phyloP scores from a whole-genome alignment of 2,113 vertebrate species.

The Elaphurus davidianus region DNA sequence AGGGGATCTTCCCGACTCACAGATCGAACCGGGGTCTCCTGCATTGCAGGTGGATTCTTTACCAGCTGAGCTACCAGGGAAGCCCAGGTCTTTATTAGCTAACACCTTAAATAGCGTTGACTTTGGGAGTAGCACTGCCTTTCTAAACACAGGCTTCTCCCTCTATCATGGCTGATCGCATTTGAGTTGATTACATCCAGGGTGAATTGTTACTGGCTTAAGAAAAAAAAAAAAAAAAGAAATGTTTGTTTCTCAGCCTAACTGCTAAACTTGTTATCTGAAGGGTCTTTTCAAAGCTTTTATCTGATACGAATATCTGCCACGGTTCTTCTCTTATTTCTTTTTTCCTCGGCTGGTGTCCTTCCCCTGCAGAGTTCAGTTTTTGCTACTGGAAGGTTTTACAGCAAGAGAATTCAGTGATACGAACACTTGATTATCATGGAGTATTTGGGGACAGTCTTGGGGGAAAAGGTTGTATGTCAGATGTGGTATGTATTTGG shows the following conservation, averaged over 20 bases:
- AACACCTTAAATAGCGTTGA: not conserved
- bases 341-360: not conserved
- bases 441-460: not conserved
- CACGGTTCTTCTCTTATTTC: not conserved
- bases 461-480: not conserved
- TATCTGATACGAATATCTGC: slow-evolving; percentile 5
- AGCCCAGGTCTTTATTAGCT: not conserved
- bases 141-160: not conserved
- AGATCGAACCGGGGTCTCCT: not conserved
- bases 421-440: not conserved
- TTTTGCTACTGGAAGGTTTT: not conserved
- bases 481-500: not conserved
- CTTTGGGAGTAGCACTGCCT: not conserved
- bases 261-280: not conserved
- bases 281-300: slow-evolving; percentile 9
- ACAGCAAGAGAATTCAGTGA: not conserved
- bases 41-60: not conserved
- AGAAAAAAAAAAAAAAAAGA: not conserved
- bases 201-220: not conserved
- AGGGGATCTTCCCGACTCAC: not conserved
- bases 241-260: slow-evolving; percentile 15
- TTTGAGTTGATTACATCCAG: not conserved
- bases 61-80: not conserved
- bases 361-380: not conserved
- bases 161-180: not conserved